Percentiles rank a stretch among this genome's conserved stretches.
These are phyloP conservation scores for Cataglyphis rosenhaueri DNA, from an alignment of 2,888 invertebrate genomes.

Conservation along the genomic window DNA sequence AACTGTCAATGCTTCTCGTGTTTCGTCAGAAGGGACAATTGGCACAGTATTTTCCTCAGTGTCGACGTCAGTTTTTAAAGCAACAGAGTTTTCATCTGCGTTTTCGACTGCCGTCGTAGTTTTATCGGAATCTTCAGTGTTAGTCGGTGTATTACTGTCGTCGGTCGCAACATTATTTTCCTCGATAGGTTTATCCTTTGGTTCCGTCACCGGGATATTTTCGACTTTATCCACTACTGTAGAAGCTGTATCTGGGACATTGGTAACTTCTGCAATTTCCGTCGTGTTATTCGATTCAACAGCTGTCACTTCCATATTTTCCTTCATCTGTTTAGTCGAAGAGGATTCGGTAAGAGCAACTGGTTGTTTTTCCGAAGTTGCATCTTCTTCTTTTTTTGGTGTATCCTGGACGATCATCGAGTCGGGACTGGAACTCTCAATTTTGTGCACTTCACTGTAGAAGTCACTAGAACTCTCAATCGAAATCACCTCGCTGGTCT, in stretches of 20 bases:
- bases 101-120: conserved; percentile 47
- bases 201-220: conserved; percentile 43
- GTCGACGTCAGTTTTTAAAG: conserved; percentile 49
- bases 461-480: conserved; percentile 87
- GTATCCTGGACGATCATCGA: conserved; percentile 61
- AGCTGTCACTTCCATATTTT: conserved; percentile 69
- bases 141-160: conserved; percentile 45
- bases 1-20: conserved; percentile 58
- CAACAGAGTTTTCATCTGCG: conserved; percentile 23
- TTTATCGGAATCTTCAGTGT: conserved; percentile 53
- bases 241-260: conserved; percentile 27
- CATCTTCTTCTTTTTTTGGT: conserved; percentile 66
- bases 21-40: conserved; percentile 52
- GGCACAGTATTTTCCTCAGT: conserved; percentile 56
- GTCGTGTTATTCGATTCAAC: conserved; percentile 61
- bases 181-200: conserved; percentile 56
- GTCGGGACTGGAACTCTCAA: conserved; percentile 69
- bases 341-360: conserved; percentile 38
- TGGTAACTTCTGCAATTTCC: conserved; percentile 43
- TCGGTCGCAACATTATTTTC: conserved; percentile 49
- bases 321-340: conserved; percentile 68
- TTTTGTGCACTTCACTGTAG: conserved; percentile 89
- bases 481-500: conserved; percentile 86
- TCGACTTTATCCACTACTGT: conserved; percentile 45
- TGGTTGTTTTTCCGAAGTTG: conserved; percentile 48